These are phyloP conservation scores for Falco peregrinus DNA, from an alignment of 2,797 vertebrate species.

Conservation along the genomic window DNA sequence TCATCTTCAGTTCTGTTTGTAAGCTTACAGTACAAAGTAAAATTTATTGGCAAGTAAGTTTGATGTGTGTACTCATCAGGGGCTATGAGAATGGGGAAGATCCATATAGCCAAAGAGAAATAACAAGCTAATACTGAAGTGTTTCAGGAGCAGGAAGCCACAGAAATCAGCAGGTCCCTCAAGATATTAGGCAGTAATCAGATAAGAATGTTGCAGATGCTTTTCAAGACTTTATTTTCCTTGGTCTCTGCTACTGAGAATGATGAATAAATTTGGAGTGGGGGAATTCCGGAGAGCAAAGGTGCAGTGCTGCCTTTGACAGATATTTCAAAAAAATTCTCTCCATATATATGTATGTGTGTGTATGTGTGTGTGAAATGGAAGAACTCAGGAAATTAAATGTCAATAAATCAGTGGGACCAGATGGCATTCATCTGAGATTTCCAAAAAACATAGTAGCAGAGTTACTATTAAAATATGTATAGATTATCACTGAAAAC, in stretches of 20 bases:
- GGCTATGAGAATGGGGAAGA: neutral
- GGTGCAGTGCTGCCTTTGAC: neutral
- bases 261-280: neutral
- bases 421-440: slow-evolving; percentile 43
- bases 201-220: neutral
- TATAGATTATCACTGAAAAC: slow-evolving; percentile 27
- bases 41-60: neutral
- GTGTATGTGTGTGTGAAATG: neutral
- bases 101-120: neutral
- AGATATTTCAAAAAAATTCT: neutral
- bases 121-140: neutral
- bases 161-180: neutral
- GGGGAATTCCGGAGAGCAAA: neutral
- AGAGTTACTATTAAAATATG: slow-evolving; percentile 31
- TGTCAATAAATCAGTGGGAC: slow-evolving; percentile 27
- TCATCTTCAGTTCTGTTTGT: neutral
- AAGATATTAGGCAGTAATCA: neutral
- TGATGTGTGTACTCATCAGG: neutral
- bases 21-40: neutral
- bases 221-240: neutral
- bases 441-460: neutral
- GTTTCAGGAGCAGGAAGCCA: neutral
- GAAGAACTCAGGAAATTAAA: slow-evolving; percentile 53
- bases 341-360: neutral
- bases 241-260: neutral